phyloP scores from a whole-genome alignment of 2,888 invertebrate species.

The Platerodrilus igneus region DNA sequence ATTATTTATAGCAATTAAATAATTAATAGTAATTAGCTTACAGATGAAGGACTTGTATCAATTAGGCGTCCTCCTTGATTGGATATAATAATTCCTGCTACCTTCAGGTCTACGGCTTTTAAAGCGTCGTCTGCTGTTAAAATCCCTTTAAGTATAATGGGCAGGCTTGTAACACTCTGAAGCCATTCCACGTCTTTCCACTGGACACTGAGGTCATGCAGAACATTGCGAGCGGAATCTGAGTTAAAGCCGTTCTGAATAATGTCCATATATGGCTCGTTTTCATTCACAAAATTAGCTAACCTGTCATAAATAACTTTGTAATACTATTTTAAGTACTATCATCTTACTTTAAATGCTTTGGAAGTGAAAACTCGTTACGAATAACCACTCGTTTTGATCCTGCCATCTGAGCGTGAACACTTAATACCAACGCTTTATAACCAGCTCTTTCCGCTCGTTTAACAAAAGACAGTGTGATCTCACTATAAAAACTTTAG shows the following conservation, averaged over 20 bases:
- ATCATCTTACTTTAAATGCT: constrained; percentile 72
- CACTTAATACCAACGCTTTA: constrained; percentile 80
- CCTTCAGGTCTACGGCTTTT: constrained; percentile 68
- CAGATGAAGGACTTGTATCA: constrained; percentile 78
- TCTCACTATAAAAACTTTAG: constrained; percentile 12
- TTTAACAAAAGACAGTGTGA: constrained; percentile 63
- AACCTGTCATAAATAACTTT: constrained; percentile 55
- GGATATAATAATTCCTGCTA: constrained; percentile 79
- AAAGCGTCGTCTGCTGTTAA: constrained; percentile 82
- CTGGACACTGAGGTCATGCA: constrained; percentile 75
- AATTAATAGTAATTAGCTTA: constrained; percentile 43
- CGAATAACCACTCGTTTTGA: constrained; percentile 73
- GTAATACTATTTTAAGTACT: no score
- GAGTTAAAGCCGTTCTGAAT: constrained; percentile 66
- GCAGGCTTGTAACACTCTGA: constrained; percentile 69
- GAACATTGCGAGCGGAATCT: constrained; percentile 67
- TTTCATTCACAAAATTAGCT: constrained; percentile 70
- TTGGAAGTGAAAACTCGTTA: constrained; percentile 79
- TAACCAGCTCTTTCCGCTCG: constrained; percentile 81
- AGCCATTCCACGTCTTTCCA: constrained; percentile 88
- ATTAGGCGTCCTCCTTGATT: constrained; percentile 92
- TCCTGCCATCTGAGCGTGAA: constrained; percentile 87
- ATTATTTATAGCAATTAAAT: no score
- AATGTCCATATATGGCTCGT: constrained; percentile 47
- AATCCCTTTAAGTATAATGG: constrained; percentile 82